These are phyloP conservation scores for Spicauda simplicius DNA, from an alignment of 2,888 invertebrate genomes.

Conservation along the genomic window DNA sequence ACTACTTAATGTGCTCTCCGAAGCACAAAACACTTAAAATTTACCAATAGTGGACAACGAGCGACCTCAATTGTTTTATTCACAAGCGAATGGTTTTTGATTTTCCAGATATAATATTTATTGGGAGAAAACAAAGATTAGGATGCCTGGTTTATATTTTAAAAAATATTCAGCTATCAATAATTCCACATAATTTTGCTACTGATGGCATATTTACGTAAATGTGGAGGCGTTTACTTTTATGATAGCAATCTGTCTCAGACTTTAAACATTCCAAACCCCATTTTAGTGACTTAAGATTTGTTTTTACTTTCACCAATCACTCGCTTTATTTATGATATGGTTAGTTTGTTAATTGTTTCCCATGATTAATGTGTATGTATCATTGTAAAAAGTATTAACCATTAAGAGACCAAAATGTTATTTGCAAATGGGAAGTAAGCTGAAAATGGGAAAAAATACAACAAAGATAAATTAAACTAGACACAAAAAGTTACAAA, in stretches of 20 bases:
- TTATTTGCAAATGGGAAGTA: background rate
- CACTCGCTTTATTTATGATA: too few relatives aligned
- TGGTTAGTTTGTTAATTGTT: too few relatives aligned
- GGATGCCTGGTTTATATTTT: background rate
- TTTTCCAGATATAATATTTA: too few relatives aligned
- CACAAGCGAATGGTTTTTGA: too few relatives aligned
- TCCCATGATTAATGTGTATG: too few relatives aligned
- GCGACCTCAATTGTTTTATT: too few relatives aligned
- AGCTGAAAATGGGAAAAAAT: background rate
- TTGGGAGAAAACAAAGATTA: background rate
- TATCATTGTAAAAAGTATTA: background rate
- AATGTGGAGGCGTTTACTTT: conserved; percentile 4
- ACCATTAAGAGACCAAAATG: conserved; percentile 1
- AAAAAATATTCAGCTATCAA: background rate
- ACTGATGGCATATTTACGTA: background rate
- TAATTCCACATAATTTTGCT: too few relatives aligned
- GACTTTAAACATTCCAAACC: background rate
- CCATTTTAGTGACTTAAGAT: too few relatives aligned
- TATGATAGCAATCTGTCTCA: conserved; percentile 15
- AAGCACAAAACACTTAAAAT: too few relatives aligned
- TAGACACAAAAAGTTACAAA: conserved; percentile 19
- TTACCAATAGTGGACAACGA: too few relatives aligned
- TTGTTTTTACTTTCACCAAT: too few relatives aligned
- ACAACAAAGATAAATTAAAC: conserved; percentile 11
- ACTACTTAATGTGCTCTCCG: too few relatives aligned